Percentiles rank a stretch among this genome's conserved stretches.
phyloP scores from a whole-genome alignment of 1,140 invertebrate species.

The Halictus rubicundus region DNA sequence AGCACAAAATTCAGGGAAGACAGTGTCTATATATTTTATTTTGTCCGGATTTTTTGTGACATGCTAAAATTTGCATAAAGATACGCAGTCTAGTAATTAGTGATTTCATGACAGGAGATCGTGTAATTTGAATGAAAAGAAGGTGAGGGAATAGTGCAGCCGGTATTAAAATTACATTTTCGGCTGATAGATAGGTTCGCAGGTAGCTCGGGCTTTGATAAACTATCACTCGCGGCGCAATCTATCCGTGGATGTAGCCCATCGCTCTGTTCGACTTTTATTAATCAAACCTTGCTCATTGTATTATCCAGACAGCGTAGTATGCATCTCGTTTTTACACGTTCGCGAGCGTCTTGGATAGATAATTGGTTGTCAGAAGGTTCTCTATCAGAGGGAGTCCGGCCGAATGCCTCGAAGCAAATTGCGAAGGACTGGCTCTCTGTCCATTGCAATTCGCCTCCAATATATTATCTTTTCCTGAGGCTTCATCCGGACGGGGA shows the following conservation, averaged over 20 bases:
- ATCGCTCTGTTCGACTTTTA: slow-evolving; percentile 23
- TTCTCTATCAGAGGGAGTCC: slow-evolving; percentile 26
- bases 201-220: background rate
- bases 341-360: slow-evolving; percentile 21
- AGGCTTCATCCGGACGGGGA: slow-evolving; percentile 8
- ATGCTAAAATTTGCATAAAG: no score
- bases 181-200: background rate
- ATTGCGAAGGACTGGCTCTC: slow-evolving; percentile 66
- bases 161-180: background rate
- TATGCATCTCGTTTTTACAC: slow-evolving; percentile 16
- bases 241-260: background rate
- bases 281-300: slow-evolving; percentile 25
- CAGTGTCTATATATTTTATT: no score
- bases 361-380: slow-evolving; percentile 40
- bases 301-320: background rate
- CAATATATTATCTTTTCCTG: slow-evolving; percentile 58
- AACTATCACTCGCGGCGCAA: slow-evolving; percentile 6
- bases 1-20: no score
- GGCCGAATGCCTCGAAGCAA: slow-evolving; percentile 47
- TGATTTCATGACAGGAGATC: no score
- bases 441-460: slow-evolving; percentile 62
- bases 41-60: no score
- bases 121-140: no score
- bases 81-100: no score
- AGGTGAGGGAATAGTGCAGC: no score